Evolutionary conservation across 2,888 invertebrate species (phyloP).

Genomic region (Coenonympha glycerion): DNA sequence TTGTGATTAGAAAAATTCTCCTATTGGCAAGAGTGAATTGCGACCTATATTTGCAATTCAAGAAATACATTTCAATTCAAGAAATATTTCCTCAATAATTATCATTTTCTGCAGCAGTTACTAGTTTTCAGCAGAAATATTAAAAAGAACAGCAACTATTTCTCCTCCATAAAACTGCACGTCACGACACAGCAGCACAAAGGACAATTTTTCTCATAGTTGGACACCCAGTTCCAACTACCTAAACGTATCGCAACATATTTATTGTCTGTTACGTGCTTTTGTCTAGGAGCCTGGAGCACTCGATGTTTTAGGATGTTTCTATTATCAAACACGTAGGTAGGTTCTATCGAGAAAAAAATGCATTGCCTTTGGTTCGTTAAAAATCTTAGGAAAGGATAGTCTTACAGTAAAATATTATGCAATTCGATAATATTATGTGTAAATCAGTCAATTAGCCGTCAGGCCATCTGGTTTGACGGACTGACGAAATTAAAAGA

Average conservation of each 20-base stretch:
- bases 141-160: not conserved
- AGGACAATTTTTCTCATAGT: constrained; percentile 8
- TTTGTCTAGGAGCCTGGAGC: not conserved
- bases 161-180: not conserved
- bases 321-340: not conserved
- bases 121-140: not conserved
- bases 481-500: no score
- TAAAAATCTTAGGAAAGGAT: no score
- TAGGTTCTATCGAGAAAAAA: no score
- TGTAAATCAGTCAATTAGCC: no score
- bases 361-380: no score
- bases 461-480: no score
- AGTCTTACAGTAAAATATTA: no score
- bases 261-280: not conserved
- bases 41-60: no score
- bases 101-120: not conserved
- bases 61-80: not conserved
- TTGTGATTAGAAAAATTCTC: no score
- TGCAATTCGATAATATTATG: no score
- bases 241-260: constrained; percentile 4
- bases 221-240: constrained; percentile 2
- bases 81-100: no score
- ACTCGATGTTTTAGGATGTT: not conserved
- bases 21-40: no score
- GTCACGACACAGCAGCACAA: constrained; percentile 6